These are phyloP conservation scores for Mesitornis unicolor DNA, from an alignment of 2,113 vertebrate genomes.

Conservation along the genomic window DNA sequence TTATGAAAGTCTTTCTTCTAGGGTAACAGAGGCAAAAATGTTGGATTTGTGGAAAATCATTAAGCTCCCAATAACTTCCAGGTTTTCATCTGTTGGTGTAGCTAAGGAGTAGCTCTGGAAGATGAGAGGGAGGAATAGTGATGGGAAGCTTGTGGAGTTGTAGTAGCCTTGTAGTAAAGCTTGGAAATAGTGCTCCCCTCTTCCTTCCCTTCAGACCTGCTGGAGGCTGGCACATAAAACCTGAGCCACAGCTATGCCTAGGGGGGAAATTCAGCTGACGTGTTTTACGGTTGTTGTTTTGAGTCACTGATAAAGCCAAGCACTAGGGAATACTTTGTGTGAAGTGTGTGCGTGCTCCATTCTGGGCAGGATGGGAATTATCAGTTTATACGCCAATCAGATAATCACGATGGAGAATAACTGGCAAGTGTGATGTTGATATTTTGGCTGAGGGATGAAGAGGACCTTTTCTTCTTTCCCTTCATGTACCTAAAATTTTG, in stretches of 20 bases:
- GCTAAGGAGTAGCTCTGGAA: not conserved
- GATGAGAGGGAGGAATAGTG: fast-evolving
- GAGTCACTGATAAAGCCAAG: not conserved
- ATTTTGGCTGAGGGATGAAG: not conserved
- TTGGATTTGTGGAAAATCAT: not conserved
- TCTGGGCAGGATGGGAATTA: not conserved
- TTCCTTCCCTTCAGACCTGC: not conserved
- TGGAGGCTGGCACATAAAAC: not conserved
- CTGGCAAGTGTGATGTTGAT: not conserved
- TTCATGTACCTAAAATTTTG: slow-evolving; percentile 22
- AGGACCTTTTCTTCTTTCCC: not conserved
- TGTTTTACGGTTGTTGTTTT: not conserved
- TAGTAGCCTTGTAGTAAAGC: not conserved
- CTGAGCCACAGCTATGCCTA: not conserved
- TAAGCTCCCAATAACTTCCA: not conserved
- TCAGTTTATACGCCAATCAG: not conserved
- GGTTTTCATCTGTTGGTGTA: not conserved
- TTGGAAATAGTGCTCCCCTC: not conserved
- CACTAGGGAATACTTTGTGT: not conserved
- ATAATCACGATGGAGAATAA: not conserved
- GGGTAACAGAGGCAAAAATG: not conserved
- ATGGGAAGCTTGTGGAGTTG: not conserved
- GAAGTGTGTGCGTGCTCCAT: not conserved
- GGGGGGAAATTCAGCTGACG: not conserved
- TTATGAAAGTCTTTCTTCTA: not conserved